phyloP scores from a whole-genome alignment of 1,140 invertebrate genomes.

The Drosophila punjabiensis region DNA sequence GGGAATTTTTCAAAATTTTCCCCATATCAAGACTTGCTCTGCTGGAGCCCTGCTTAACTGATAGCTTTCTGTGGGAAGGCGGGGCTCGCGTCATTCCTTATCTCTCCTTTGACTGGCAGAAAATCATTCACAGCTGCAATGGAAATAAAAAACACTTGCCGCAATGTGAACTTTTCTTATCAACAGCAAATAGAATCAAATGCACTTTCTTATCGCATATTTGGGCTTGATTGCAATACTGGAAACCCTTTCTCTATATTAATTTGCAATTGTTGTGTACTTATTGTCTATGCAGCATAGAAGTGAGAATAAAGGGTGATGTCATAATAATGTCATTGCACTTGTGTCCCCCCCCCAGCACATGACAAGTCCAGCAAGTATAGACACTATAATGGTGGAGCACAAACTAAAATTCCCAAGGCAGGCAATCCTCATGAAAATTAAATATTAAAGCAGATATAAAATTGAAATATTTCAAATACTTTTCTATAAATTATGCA shows the following conservation, averaged over 20 bases:
- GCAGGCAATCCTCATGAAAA: constrained; percentile 13
- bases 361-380: constrained; percentile 41
- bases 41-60: not conserved
- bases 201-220: not conserved
- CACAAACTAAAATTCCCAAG: constrained; percentile 13
- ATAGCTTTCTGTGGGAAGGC: not conserved
- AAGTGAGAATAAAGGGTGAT: not conserved
- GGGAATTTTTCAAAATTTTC: constrained; percentile 29
- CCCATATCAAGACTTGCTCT: not conserved
- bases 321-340: constrained; percentile 67
- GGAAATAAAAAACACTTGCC: constrained; percentile 4
- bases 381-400: constrained; percentile 36
- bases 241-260: not conserved
- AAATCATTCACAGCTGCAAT: constrained; percentile 25
- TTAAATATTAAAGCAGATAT: not conserved
- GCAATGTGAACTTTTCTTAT: constrained; percentile 12
- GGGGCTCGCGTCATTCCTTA: constrained; percentile 22
- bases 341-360: constrained; percentile 39
- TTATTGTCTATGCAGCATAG: constrained; percentile 2
- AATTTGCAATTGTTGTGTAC: not conserved
- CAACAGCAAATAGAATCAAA: constrained; percentile 6
- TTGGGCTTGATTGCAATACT: not conserved
- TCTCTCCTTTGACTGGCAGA: constrained; percentile 2
- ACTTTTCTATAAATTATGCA: constrained; percentile 2
- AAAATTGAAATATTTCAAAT: constrained; percentile 3